Evolutionary conservation across 2,113 vertebrate species (phyloP), one percentile per base, ranked within the genome.

Genomic region (Percina caprodes): DNA sequence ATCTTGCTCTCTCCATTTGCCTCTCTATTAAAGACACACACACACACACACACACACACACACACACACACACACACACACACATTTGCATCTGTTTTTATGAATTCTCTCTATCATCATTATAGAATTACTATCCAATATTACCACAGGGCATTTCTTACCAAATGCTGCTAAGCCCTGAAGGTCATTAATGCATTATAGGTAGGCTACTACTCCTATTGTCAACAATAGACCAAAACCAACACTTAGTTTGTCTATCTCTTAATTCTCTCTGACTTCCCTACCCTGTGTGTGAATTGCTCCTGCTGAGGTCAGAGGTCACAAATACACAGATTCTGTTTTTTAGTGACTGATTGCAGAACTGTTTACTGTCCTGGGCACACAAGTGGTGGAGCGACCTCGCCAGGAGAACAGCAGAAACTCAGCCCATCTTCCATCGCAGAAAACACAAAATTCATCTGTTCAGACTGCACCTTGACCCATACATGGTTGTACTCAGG

Each of bases 1-100:
- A 65, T 66, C 77, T 83, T 35, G 7, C 30, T 69, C 54, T 75
- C 62, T 79, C 51, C 16, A 33, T 72, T 79, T 79, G 82, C 56
- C 18, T 63, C 65, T 71, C 59, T 61, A 24, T 77, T 73, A 74
- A 56, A 77, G 8, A 8, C 42, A 62, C 45, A 71, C 35, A 35
- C 66, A 55, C 69, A 63, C 30, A 30, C 26, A 30, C 35, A 39
- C 35, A 39, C 35, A 39, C 35, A 39, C 35, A 39, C 35, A 39
- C 35, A 39, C 35, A 39, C 35, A 39, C 35, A 39, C 35, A 39
- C 35, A 39, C 35, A 39, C 35, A 39, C 35, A 39, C 35, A 39
- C 9, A 39, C 52, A 56, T 46, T 21, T 62, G 65, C 66, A 55
- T 49, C 35, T 30, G 35, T 55, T 24, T 55, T 13, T 19, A 13